Evolutionary conservation across 2,113 vertebrate species (phyloP), one percentile per base, ranked within the genome.

Genomic region (Lophotis ruficrista): DNA sequence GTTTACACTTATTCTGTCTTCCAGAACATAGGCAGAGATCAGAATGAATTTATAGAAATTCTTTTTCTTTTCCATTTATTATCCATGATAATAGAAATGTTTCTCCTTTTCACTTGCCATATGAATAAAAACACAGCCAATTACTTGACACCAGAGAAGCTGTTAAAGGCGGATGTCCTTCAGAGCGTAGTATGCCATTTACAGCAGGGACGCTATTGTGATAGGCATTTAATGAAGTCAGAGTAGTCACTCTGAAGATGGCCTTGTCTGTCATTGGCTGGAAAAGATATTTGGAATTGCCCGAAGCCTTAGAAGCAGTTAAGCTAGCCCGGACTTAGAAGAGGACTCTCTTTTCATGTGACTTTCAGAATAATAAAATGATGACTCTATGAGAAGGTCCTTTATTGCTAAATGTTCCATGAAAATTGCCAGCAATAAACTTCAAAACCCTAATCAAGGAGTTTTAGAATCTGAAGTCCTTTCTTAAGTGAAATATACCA

Each of bases 391-490:
- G n/a, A 89, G 50, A 76, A 90, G 72, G 50, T 87, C 82, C 62
- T 79, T 87, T 93, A 80, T 80, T 43, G 69, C 57, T 95, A 87
- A 94, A 94, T 94, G 77, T 91, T 94, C 80, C 50, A 9, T 89
- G 65, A 66, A 91, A 94, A 85, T 95, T 89, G 70, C 65, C 65
- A 83, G 41, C 70, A 84, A 72, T 93, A 58, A 72, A 77, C 50
- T 77, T 94, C 69, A 89, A 85, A 95, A 87, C 24, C 9, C 33
- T 69, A n/a, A 47, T 89, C 87, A 91, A 73, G n/a, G 54, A 82
- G 41, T 65, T 93, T 71, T 65, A 79, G 56, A 76, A 62, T 84
- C 45, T 58, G 2, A 92, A 72, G 41, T 83, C n/a, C 71, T 92
- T 89, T 84, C 73, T 79, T 50, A 78, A 71, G 35, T 89, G 72